Conservation (phyloP, 2,113 vertebrate species). For the Pteropus alecto region DNA sequence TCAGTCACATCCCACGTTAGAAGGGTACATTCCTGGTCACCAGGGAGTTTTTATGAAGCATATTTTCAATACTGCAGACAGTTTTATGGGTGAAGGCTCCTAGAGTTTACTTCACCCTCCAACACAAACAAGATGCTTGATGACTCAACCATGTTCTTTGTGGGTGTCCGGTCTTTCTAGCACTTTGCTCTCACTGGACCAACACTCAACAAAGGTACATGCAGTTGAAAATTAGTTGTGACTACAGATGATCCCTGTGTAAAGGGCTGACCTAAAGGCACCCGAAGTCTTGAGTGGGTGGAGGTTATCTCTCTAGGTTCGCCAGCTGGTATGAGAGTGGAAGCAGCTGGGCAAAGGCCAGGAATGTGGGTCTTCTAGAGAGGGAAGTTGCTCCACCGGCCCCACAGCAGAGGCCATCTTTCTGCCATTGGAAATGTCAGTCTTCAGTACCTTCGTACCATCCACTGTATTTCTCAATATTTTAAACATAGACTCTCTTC, state of each 20-base stretch:
- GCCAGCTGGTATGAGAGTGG: background rate
- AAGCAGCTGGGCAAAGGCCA: constrained; percentile 36
- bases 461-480: background rate
- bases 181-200: background rate
- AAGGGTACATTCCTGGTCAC: constrained; percentile 58
- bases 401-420: background rate
- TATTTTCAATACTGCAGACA: constrained; percentile 46
- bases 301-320: background rate
- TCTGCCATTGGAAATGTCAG: background rate
- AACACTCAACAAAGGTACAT: background rate
- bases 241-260: background rate
- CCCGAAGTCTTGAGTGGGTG: background rate
- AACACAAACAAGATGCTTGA: constrained; percentile 58
- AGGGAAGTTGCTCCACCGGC: background rate
- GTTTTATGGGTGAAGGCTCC: constrained; percentile 58
- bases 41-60: constrained; percentile 49
- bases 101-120: background rate
- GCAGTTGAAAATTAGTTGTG: background rate
- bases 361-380: constrained; percentile 42
- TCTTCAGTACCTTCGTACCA: too few relatives aligned
- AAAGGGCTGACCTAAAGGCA: background rate
- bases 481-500: background rate
- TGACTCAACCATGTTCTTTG: background rate
- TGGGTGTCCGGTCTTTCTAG: background rate
- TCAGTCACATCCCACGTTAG: background rate